Conservation (phyloP, 2,888 invertebrate species). For the Dorcus hopei region DNA sequence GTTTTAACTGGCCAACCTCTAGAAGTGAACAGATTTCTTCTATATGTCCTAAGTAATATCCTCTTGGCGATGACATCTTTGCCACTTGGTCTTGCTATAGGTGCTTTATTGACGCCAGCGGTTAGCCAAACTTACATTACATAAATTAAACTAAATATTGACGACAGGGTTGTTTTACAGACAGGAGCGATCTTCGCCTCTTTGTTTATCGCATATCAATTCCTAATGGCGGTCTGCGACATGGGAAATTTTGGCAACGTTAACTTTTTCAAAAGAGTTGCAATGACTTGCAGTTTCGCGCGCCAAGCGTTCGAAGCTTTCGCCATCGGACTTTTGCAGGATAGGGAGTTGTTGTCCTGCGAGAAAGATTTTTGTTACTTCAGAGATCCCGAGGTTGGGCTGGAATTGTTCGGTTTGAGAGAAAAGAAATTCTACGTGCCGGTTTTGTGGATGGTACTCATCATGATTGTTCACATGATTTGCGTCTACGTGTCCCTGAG, state of each 20-base stretch:
- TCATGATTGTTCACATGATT: no score
- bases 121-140: no score
- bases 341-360: conserved; percentile 7
- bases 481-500: no score
- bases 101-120: no score
- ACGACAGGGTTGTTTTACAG: conserved; percentile 45
- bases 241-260: conserved; percentile 60
- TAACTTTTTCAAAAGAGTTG: conserved; percentile 53
- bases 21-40: no score
- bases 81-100: no score
- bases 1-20: no score
- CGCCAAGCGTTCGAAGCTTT: conserved; percentile 65
- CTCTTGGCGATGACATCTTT: no score
- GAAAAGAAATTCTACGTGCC: not conserved
- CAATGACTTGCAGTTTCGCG: conserved; percentile 62
- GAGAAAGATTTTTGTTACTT: conserved; percentile 20
- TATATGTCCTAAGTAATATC: no score
- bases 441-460: no score
- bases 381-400: conserved; percentile 17
- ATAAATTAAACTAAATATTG: no score
- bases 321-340: not conserved
- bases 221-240: conserved; percentile 60
- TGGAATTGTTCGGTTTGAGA: conserved; percentile 20
- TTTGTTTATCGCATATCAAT: conserved; percentile 54
- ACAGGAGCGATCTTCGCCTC: conserved; percentile 62